Base-by-base conservation (phyloP, 1,140 invertebrate species). In the Charaxes varanes region DNA sequence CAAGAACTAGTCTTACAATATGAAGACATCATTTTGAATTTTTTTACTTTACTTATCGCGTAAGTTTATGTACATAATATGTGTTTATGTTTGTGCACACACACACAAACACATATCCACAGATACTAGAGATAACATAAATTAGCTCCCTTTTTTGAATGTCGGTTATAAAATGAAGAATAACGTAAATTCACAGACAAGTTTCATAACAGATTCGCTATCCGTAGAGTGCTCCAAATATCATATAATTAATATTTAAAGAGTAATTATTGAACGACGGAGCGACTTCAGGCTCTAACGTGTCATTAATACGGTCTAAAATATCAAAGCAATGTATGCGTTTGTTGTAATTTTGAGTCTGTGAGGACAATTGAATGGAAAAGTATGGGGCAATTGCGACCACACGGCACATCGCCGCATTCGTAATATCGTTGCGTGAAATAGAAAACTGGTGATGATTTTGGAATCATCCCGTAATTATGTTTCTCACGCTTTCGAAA, bases 401-500 rank as follows among this genome's bases (percentile, higher is more conserved):
- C 48, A 33, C 38, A 49, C 41, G 38, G 30, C 42, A 33, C 33
- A 46, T 40, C 37, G 32, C 19, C 30, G 41, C 34, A 35, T 34
- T 52, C 40, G 52, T 45, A 48, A 51, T 44, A 31, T 33, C 17
- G 22, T 43, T 31, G 47, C 28, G 45, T 45, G 50, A 45, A 53
- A 43, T 49, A 46, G 36, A 33, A 58, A 58, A 62, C 43, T 34
- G 40, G n/a, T n/a, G n/a, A 41, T 52, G 42, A 44, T 50, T 56
- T 56, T 41, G 28, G 34, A 43, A 41, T 40, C 22, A 46, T 43
- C 35, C 34, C 17, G 37, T 42, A 40, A 46, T 45, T 48, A 48
- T 28, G 28, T 30, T 59, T 59, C 51, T 46, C 55, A 59, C 51
- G 51, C 51, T 59, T 59, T 58, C 54, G 30, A 46, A 42, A 42